phyloP scores from a whole-genome alignment of 2,113 vertebrate species.

The Pedionomus torquatus region DNA sequence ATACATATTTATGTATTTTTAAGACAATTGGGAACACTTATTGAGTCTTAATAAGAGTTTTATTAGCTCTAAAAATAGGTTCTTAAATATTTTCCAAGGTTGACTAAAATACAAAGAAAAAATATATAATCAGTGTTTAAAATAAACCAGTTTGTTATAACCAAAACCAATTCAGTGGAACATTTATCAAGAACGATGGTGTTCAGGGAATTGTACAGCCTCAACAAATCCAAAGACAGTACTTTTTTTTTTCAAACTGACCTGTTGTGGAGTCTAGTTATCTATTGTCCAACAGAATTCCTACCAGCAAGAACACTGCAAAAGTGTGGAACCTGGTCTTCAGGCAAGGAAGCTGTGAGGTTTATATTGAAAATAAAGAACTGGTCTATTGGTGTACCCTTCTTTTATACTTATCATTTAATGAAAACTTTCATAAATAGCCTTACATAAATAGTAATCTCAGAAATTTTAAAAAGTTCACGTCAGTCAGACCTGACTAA shows the following conservation, averaged over 20 bases:
- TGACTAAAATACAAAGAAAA: slow-evolving; percentile 44
- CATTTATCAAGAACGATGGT: background rate
- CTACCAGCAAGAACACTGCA: background rate
- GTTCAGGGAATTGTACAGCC: background rate
- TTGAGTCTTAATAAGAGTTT: slow-evolving; percentile 51
- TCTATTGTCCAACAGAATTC: background rate
- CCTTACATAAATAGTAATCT: slow-evolving; percentile 49
- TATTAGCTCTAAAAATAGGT: slow-evolving; percentile 62
- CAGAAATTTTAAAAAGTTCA: slow-evolving; percentile 8
- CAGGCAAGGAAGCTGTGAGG: background rate
- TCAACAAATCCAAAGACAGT: background rate
- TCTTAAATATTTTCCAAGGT: slow-evolving; percentile 51
- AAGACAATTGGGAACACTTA: background rate
- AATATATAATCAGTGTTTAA: slow-evolving; percentile 36
- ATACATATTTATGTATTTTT: background rate
- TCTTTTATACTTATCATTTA: background rate
- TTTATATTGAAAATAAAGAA: background rate
- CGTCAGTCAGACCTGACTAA: background rate
- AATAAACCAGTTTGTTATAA: slow-evolving; percentile 56
- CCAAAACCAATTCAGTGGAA: slow-evolving; percentile 41
- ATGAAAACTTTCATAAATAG: slow-evolving; percentile 52
- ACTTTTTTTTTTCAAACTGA: background rate
- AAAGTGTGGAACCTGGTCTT: rapidly evolving
- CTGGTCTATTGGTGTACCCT: background rate
- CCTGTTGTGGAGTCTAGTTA: background rate